Evolutionary conservation across 2,113 vertebrate genomes (phyloP), one percentile per base, ranked within the genome.

Genomic region (Arizona elegans): DNA sequence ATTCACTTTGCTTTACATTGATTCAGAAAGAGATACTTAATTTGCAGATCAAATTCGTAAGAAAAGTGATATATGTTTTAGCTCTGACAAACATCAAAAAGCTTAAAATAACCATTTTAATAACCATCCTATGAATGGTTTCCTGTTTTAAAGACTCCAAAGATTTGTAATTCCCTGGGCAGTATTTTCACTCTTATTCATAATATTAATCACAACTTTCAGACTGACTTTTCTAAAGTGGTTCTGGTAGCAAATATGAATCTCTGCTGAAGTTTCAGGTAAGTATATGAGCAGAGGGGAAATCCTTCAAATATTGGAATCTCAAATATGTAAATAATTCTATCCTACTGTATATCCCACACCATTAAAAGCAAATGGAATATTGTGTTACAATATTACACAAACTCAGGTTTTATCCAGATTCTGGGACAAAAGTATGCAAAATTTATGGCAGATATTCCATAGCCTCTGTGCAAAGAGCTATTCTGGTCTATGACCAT

Each of bases 21-120:
- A 96, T 94, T 95, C 94, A 95, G 89, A 94, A 93, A 95, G 94
- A 96, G 97, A 93, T 0, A 6, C 92, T 93, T 94, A 87, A 53
- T 96, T 91, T 85, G 12, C 75, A 90, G 93, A 59, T 94, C 92
- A 91, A 93, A 92, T 96, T 95, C 95, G 92, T 47, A 95, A 91
- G 92, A 97, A 96, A 96, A 91, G 90, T 93, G 91, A 95, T 24
- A 56, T 59, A 47, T 47, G 58, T 91, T 94, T 94, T 10, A 94
- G 0, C 81, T 90, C 47, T 92, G 94, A 91, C 81, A 93, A 92
- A 85, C 13, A 93, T 91, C 70, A 58, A 33, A 62, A 93, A 86
- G 65, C 88, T 3, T 70, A 93, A 81, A 81, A 91, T 54, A 87
- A 4, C 33, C 33, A 52, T 1, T 55, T 95, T 65, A 75, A 87